phyloP scores from a whole-genome alignment of 1,140 invertebrate species.

The Hyles vespertilio region DNA sequence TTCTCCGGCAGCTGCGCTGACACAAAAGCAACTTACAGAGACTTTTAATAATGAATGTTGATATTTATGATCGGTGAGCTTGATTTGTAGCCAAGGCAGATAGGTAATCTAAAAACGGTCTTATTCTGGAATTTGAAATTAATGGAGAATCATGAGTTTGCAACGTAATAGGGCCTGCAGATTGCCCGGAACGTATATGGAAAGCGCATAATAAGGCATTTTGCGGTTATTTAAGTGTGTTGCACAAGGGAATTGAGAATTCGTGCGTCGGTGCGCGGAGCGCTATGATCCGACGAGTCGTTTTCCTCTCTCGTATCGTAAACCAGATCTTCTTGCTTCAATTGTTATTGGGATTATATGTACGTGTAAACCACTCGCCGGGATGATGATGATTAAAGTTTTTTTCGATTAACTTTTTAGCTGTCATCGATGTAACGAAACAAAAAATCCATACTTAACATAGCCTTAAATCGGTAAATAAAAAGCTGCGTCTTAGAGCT shows the following conservation, averaged over 20 bases:
- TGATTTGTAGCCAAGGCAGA: background rate
- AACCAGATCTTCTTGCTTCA: slow-evolving; percentile 51
- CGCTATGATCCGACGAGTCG: slow-evolving; percentile 46
- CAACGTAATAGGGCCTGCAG: slow-evolving; percentile 54
- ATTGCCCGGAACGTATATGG: slow-evolving; percentile 68
- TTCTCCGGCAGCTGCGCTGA: slow-evolving; percentile 57
- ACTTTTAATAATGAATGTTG: slow-evolving; percentile 4
- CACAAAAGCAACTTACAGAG: slow-evolving; percentile 51
- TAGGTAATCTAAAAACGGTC: slow-evolving; percentile 12
- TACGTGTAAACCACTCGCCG: slow-evolving; percentile 47
- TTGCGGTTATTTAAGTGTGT: slow-evolving; percentile 71
- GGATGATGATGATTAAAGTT: slow-evolving; percentile 36
- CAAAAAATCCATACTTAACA: too few species aligned
- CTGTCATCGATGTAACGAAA: background rate
- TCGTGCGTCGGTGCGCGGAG: slow-evolving; percentile 55
- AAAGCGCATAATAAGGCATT: slow-evolving; percentile 71
- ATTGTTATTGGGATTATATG: slow-evolving; percentile 58
- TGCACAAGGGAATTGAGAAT: slow-evolving; percentile 68
- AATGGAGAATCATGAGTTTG: slow-evolving; percentile 54
- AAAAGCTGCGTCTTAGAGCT: background rate
- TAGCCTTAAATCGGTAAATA: too few species aligned
- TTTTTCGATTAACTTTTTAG: slow-evolving; percentile 26
- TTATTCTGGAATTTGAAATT: slow-evolving; percentile 49
- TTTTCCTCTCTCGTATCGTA: slow-evolving; percentile 39
- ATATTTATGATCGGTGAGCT: background rate